Evolutionary conservation across 2,113 vertebrate genomes (phyloP), one percentile per base, ranked within the genome.

Genomic region (Chloropsis cyanopogon): DNA sequence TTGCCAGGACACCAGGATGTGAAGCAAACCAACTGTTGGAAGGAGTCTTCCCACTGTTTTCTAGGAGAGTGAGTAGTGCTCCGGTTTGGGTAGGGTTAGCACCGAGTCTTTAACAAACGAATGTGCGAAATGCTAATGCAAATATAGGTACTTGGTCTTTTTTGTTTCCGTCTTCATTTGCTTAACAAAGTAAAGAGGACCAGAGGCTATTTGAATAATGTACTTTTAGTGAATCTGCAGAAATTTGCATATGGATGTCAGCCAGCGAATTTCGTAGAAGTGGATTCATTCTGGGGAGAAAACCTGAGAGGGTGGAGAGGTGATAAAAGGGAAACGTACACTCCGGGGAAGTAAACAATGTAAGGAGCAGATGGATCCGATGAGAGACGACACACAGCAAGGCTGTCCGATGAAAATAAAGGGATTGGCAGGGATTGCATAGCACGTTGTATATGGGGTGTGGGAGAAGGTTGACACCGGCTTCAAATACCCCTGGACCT

Each of bases 41-140:
- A 39, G 35, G 53, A 57, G 26, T 1, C 26, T 90, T 83, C 44
- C 20, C 9, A 11, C 33, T 54, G 21, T 50, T 88, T 81, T 80
- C 31, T 28, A 16, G 15, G 50, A 75, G 14, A 82, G 14, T 14
- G 24, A 19, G n/a, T 35, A 69, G 37, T 46, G 66, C 54, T 92
- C 92, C 80, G 46, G 37, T 76, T 91, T 54, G 46, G 82, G 65
- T 46, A 31, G 29, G 31, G 53, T 52, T 65, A 49, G 56, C 25
- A 53, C n/a, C 12, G 26, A 57, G 24, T 37, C 33, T 86, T 84
- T 93, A 76, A 71, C 78, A 92, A 88, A 92, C 86, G 44, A 93
- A 86, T 42, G 56, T 86, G 64, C 71, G 95, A 93, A 96, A 88
- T 31, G 24, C 65, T 82, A 60, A 96, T 88, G 94, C 92, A 97